phyloP scores from a whole-genome alignment of 1,140 invertebrate genomes.

The Drosophila littoralis region DNA sequence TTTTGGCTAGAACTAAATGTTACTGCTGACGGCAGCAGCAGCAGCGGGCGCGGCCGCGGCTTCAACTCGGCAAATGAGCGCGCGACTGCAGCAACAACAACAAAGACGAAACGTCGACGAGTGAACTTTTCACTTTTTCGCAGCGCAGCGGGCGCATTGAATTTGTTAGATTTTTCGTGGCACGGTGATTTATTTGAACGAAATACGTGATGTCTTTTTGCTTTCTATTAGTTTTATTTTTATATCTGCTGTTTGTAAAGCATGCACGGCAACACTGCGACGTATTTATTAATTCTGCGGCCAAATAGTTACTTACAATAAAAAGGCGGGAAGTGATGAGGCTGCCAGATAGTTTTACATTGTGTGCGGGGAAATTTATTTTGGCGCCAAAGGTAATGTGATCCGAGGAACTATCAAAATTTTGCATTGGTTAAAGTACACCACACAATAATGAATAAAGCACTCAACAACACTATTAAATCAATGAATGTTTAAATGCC shows the following conservation, averaged over 20 bases:
- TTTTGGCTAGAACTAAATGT: constrained; percentile 16
- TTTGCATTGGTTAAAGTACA: not conserved
- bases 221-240: constrained; percentile 16
- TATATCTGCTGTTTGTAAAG: not conserved
- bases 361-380: constrained; percentile 4
- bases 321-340: constrained; percentile 44
- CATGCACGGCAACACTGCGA: constrained; percentile 26
- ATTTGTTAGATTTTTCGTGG: constrained; percentile 8
- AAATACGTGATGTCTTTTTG: constrained; percentile 13
- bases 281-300: constrained; percentile 38
- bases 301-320: constrained; percentile 22
- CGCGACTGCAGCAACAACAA: constrained; percentile 30
- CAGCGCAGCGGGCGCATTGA: constrained; percentile 33
- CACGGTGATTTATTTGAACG: not conserved
- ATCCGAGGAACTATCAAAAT: not conserved
- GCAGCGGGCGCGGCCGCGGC: constrained; percentile 38
- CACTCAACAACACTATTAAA: not conserved
- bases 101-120: constrained; percentile 20
- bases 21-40: constrained; percentile 38
- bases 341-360: constrained; percentile 15
- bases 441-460: not conserved
- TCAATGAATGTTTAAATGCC: not conserved
- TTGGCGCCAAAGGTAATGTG: constrained; percentile 33
- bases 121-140: constrained; percentile 29
- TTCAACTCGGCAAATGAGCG: constrained; percentile 26